These are phyloP conservation scores for Lampropteryx suffumata DNA, from an alignment of 2,888 invertebrate species.

Conservation along the genomic window DNA sequence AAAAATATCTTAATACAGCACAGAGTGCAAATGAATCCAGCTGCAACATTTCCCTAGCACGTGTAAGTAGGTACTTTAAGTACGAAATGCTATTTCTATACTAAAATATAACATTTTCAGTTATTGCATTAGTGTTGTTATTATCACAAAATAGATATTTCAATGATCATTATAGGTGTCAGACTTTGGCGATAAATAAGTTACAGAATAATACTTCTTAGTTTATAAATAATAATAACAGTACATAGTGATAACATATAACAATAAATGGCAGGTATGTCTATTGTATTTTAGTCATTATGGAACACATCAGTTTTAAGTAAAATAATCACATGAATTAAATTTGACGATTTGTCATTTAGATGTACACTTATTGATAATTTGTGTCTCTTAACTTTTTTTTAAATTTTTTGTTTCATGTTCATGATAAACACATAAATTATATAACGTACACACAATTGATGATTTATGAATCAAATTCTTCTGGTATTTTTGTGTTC, in stretches of 20 bases:
- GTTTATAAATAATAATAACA: conserved; percentile 25
- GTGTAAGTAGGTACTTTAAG: conserved; percentile 18
- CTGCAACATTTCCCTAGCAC: conserved; percentile 16
- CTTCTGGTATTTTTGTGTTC: conserved; percentile 12
- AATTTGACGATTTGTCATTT: conserved; percentile 17
- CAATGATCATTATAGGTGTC: conserved; percentile 2
- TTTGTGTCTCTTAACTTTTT: conserved; percentile 14
- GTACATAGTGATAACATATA: conserved; percentile 32
- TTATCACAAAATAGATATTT: conserved; percentile 19
- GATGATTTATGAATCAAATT: too few relatives aligned
- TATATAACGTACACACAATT: neutral
- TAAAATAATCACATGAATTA: conserved; percentile 27
- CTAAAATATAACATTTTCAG: conserved; percentile 22
- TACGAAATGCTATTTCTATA: conserved; percentile 18
- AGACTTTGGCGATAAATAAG: conserved; percentile 23
- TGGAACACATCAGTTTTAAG: conserved; percentile 64
- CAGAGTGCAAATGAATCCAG: conserved; percentile 28
- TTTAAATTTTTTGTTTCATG: too few relatives aligned
- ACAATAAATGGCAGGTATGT: conserved; percentile 63
- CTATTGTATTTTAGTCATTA: conserved; percentile 70
- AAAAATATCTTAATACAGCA: conserved; percentile 33
- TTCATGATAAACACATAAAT: too few relatives aligned
- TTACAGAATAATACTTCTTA: conserved; percentile 25
- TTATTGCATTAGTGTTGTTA: conserved; percentile 21
- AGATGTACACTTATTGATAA: conserved; percentile 31